Evolutionary conservation across 2,888 invertebrate species (phyloP), one percentile per base, ranked within the genome.

Genomic region (Blomia tropicalis): DNA sequence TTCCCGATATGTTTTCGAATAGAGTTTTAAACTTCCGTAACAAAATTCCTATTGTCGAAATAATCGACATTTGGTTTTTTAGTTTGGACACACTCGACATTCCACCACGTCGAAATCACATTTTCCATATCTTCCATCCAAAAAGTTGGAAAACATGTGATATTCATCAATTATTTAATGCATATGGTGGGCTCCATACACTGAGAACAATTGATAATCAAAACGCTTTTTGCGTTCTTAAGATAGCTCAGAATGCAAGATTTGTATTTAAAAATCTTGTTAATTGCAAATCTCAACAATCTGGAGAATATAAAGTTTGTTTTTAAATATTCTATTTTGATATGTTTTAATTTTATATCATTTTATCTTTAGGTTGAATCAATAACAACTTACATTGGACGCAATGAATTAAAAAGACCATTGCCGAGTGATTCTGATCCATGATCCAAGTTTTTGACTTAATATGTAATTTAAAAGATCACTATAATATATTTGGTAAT

Each of bases 71-170:
- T 7, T 17, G 17, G 17, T 41, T 43, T 31, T 17, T 58, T 31
- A 32, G 58, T 29, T 27, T 64, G 1, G 44, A 27, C 4, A 36
- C 11, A 29, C 31, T 43, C 19, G 58, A 64, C 1, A 86, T 83
- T 27, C 72, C 75, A 47, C 83, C 84, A 1, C 75, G 80, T 3
- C 76, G 87, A 69, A 82, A 84, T 67, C 85, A 88, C 73, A 84
- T 89, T 23, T 87, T 88, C 72, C 81, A 86, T 71, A 69, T 89
- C 14, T 81, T 80, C 17, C 87, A 88, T 73, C 87, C 88, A 0
- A 80, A 78, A 69, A 79, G 82, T 25, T 88, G 87, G 86, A 83
- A 79, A 71, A 75, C 79, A 14, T 78, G 74, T 67, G 83, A 87
- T 69, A 78, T 89, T 64, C 76, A 77, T 32, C 79, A 83, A 69